Conservation (phyloP, 2,797 vertebrate species). For the Gobio occitaniae region DNA sequence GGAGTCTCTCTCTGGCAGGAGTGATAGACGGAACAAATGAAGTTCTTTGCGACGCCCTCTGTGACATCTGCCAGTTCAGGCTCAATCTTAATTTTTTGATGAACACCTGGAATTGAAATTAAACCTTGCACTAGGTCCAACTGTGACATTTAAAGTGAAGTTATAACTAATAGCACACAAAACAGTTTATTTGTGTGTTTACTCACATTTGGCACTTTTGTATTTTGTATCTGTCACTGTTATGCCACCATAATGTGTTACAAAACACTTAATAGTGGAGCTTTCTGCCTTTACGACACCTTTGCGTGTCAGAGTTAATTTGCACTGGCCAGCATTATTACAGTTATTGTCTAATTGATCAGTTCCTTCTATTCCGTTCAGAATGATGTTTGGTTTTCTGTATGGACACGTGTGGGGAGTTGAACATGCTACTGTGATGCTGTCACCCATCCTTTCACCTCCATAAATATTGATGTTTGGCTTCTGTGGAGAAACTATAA, state of each 20-base stretch:
- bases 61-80: slow-evolving; percentile 47
- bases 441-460: background rate
- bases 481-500: background rate
- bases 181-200: background rate
- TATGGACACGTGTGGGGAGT: slow-evolving; percentile 35
- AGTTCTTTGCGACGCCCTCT: slow-evolving; percentile 65
- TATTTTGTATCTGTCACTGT: background rate
- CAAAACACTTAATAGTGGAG: background rate
- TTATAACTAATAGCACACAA: background rate
- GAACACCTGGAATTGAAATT: slow-evolving; percentile 60
- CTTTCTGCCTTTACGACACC: slow-evolving; percentile 30
- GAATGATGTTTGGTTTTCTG: background rate
- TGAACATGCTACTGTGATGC: background rate
- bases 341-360: accelerated
- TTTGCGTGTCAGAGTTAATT: slow-evolving; percentile 28
- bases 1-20: slow-evolving; percentile 64
- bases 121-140: background rate
- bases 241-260: slow-evolving; percentile 12
- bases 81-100: slow-evolving; percentile 61
- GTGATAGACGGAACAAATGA: slow-evolving; percentile 67
- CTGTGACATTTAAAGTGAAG: background rate
- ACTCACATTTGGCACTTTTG: slow-evolving; percentile 41
- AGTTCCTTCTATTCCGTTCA: slow-evolving; percentile 32
- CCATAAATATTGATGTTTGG: slow-evolving; percentile 27
- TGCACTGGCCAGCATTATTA: background rate